Evolutionary conservation across 2,113 vertebrate species (phyloP), one percentile per base, ranked within the genome.

Genomic region (Girardinichthys multiradiatus): DNA sequence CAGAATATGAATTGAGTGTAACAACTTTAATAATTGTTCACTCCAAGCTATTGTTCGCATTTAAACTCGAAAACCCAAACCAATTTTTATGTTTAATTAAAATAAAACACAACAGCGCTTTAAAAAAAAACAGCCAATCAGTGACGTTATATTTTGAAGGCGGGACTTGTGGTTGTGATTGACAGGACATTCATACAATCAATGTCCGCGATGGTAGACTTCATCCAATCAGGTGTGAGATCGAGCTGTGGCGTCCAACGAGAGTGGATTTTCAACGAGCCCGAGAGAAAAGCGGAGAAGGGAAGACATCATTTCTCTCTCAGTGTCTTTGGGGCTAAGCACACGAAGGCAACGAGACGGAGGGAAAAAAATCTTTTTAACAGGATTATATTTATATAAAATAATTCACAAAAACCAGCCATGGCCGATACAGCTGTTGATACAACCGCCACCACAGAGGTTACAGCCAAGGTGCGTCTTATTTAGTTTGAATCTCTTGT

Each of bases 371-470:
- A 4, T 29, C 39, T 72, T 78, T 75, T 63, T 21, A 82, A 62
- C 27, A 65, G 76, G 79, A 84, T 72, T 76, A 74, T 75, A 72
- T 79, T 76, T 82, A 71, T 75, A 51, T 74, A 74, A 65, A 76
- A 73, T 70, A 68, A 69, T 51, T 81, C 6, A 30, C 45, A 60
- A 78, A 85, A 83, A 54, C 13, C 19, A 84, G 86, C 80, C 57
- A 96, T 96, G 95, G 94, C 95, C 76, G 95, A 96, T 39, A 94
- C 92, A 78, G 93, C 85, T 90, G 94, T 93, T 81, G 94, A 95
- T 37, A 94, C 92, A 30, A 94, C 93, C 84, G 87, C 86, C 51
- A 72, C 91, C 48, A 72, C 88, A 72, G 95, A 96, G 92, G 91
- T 95, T 88, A 93, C 92, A 77, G 88, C 92, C 68, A 95, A 95